Conservation (phyloP, 2,113 vertebrate species). For the Bettongia penicillata region DNA sequence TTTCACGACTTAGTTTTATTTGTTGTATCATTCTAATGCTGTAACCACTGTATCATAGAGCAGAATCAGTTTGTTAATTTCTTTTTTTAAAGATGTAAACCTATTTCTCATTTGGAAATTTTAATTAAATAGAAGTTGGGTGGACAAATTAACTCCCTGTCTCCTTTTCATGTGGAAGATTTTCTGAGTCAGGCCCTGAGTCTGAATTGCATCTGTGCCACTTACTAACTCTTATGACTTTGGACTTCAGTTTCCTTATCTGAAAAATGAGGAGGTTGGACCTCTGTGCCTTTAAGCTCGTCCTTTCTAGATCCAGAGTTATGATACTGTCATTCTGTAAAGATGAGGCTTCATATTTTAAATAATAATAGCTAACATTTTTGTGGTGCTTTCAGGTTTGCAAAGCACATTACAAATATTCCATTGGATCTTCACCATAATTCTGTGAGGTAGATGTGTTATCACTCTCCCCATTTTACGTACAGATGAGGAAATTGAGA, state of each 20-base stretch:
- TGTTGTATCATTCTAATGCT: background rate
- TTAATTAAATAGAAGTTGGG: constrained; percentile 4
- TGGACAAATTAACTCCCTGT: background rate
- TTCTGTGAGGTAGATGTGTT: background rate
- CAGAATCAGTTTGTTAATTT: background rate
- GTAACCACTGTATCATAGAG: background rate
- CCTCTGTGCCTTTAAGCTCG: background rate
- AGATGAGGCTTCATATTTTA: background rate
- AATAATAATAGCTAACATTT: background rate
- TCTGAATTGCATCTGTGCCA: background rate
- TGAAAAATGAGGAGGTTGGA: background rate
- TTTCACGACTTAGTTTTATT: background rate
- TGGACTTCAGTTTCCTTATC: background rate
- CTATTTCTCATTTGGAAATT: constrained; percentile 31
- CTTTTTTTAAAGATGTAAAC: constrained; percentile 29
- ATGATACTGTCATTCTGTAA: background rate
- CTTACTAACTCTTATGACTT: background rate
- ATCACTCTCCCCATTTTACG: background rate
- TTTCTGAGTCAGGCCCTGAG: background rate
- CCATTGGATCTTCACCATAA: background rate
- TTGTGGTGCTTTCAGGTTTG: background rate
- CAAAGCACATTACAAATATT: background rate
- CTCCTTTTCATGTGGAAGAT: background rate
- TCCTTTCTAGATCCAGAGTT: background rate
- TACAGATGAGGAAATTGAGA: background rate